phyloP scores from a whole-genome alignment of 1,140 invertebrate species.

The Matsumurasca onukii region DNA sequence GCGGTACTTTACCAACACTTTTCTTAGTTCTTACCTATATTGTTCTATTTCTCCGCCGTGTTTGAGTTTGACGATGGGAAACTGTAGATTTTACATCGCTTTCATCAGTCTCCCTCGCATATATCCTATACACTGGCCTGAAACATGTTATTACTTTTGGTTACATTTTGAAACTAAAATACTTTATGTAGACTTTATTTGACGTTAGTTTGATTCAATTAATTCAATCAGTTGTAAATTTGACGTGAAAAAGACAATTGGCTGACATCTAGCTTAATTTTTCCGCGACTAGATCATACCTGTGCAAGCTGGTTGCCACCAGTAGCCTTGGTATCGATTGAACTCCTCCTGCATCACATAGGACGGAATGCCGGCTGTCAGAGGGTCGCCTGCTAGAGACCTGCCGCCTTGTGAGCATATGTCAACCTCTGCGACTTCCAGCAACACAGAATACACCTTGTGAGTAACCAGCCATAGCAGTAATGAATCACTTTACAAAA shows the following conservation, averaged over 20 bases:
- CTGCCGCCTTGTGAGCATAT: constrained; percentile 73
- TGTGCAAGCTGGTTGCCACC: constrained; percentile 87
- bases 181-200: no score
- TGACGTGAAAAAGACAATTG: no score
- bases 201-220: no score
- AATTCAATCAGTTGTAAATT: no score
- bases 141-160: no score
- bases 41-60: constrained; percentile 77
- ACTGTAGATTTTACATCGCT: constrained; percentile 89
- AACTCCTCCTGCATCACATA: constrained; percentile 99
- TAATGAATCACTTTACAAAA: neutral
- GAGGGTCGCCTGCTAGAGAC: constrained; percentile 76
- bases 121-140: constrained; percentile 79
- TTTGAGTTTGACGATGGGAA: constrained; percentile 79
- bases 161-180: neutral
- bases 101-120: constrained; percentile 97
- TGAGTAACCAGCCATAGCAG: constrained; percentile 7
- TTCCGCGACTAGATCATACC: constrained; percentile 52
- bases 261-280: no score
- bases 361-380: constrained; percentile 89
- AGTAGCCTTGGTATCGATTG: constrained; percentile 92
- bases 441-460: constrained; percentile 33
- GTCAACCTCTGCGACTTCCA: constrained; percentile 66
- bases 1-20: neutral
- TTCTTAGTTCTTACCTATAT: constrained; percentile 54